phyloP scores from a whole-genome alignment of 2,888 invertebrate genomes.

The Criorhina ranunculi region DNA sequence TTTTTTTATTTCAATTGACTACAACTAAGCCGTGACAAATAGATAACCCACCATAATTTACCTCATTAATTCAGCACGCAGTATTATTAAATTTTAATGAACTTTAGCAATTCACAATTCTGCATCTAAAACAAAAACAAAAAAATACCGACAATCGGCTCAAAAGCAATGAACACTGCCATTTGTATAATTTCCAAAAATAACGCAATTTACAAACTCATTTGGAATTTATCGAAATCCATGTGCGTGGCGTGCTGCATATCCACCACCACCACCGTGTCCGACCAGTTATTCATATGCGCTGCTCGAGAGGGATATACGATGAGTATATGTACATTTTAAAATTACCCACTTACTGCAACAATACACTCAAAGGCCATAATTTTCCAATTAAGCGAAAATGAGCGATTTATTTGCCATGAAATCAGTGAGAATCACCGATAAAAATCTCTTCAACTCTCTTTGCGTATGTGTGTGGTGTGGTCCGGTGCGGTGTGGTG shows the following conservation, averaged over 20 bases:
- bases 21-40: constrained; percentile 37
- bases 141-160: constrained; percentile 41
- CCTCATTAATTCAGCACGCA: constrained; percentile 62
- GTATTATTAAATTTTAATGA: constrained; percentile 71
- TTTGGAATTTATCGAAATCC: constrained; percentile 75
- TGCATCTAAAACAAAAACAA: constrained; percentile 43
- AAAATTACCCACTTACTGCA: constrained; percentile 74
- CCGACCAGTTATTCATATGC: constrained; percentile 42
- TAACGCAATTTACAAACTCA: constrained; percentile 75
- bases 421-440: constrained; percentile 85
- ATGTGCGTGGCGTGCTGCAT: constrained; percentile 42
- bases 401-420: constrained; percentile 85
- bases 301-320: constrained; percentile 31
- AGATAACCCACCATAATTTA: constrained; percentile 59
- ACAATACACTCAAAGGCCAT: constrained; percentile 80
- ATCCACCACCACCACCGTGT: constrained; percentile 40
- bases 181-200: constrained; percentile 58
- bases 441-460: constrained; percentile 84
- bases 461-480: constrained; percentile 53
- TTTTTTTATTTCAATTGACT: constrained; percentile 6
- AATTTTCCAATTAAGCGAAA: constrained; percentile 85
- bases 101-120: constrained; percentile 58
- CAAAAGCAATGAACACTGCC: constrained; percentile 50
- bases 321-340: constrained; percentile 35
- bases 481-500: constrained; percentile 32